Evolutionary conservation across 2,113 vertebrate genomes (phyloP).

Genomic region (Hepsetus odoe): DNA sequence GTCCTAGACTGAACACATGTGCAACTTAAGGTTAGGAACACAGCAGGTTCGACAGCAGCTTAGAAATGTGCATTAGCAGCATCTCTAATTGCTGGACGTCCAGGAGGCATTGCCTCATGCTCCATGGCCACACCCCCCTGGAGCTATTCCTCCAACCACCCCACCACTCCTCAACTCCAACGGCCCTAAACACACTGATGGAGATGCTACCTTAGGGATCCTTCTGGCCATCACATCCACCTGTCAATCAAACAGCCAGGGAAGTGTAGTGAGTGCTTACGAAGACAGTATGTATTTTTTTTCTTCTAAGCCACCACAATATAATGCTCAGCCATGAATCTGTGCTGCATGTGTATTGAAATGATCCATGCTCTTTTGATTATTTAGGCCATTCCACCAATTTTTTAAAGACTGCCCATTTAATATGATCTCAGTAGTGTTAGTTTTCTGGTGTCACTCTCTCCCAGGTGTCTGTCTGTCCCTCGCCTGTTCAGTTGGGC

Average conservation of each 20-base stretch:
- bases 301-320: constrained; percentile 40
- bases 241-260: constrained; percentile 62
- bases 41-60: constrained; percentile 52
- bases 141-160: constrained; percentile 40
- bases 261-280: constrained; percentile 39
- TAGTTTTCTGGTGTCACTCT: constrained; percentile 45
- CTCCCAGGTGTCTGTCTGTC: constrained; percentile 56
- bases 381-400: too few relatives aligned
- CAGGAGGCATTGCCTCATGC: constrained; percentile 61
- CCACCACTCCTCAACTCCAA: not conserved
- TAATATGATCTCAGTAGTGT: not conserved
- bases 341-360: not conserved
- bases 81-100: constrained; percentile 70
- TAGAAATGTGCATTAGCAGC: constrained; percentile 60
- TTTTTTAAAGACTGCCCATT: too few relatives aligned
- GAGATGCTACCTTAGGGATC: constrained; percentile 35
- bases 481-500: constrained; percentile 53
- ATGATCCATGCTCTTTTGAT: too few relatives aligned
- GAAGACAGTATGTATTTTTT: constrained; percentile 36
- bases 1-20: too few relatives aligned
- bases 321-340: not conserved
- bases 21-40: too few relatives aligned
- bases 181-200: constrained; percentile 40
- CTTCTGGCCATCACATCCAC: constrained; percentile 55
- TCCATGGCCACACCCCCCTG: constrained; percentile 54